Evolutionary conservation across 2,888 invertebrate species (phyloP).

Genomic region (Terebella lapidaria): DNA sequence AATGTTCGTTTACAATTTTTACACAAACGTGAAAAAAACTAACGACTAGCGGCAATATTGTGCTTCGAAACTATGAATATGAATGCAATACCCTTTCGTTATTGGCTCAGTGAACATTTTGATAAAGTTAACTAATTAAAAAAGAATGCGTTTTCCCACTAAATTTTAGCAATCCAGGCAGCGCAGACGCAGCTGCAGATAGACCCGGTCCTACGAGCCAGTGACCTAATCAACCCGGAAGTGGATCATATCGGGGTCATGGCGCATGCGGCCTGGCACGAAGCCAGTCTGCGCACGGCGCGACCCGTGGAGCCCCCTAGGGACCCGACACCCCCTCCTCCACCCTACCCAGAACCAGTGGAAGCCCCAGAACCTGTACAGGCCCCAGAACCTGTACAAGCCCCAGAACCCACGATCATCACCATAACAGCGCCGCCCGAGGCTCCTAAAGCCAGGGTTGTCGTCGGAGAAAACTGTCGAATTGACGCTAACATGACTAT

Average conservation of each 20-base stretch:
- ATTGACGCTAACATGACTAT: not conserved
- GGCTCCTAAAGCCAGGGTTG: not conserved
- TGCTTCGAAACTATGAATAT: too few species aligned
- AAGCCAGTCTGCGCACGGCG: constrained; percentile 64
- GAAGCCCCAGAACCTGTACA: not conserved
- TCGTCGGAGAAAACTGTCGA: constrained; percentile 1
- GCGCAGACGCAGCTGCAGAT: not conserved
- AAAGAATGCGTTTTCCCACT: too few species aligned
- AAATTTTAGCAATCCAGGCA: not conserved
- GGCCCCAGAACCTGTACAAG: not conserved
- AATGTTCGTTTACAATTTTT: too few species aligned
- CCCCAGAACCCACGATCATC: not conserved
- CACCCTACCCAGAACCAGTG: too few species aligned
- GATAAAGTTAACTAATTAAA: too few species aligned
- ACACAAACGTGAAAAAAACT: too few species aligned
- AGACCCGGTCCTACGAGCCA: constrained; percentile 53
- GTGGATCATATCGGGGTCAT: constrained; percentile 82
- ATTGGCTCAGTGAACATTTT: too few species aligned
- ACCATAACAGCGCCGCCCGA: not conserved
- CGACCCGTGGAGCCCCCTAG: not conserved
- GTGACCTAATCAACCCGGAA: constrained; percentile 86
- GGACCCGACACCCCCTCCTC: constrained; percentile 3
- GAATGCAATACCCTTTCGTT: too few species aligned
- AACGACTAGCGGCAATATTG: too few species aligned
- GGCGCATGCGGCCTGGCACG: constrained; percentile 87